Evolutionary conservation across 2,888 invertebrate species (phyloP), one percentile per base, ranked within the genome.

Genomic region (Pimpla rufipes): DNA sequence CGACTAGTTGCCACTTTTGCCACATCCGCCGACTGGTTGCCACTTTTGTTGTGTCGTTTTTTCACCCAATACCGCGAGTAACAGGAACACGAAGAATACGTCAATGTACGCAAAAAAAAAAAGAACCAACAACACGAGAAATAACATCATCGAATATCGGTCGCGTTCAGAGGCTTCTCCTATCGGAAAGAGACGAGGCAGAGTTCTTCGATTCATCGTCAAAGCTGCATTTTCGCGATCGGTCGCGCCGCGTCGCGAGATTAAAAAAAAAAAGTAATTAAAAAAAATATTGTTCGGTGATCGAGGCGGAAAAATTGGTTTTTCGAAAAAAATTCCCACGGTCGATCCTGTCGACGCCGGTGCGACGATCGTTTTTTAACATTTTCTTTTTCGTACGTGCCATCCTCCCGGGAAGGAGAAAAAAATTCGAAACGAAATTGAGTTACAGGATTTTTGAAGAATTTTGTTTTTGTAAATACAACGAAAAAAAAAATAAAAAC

Each of bases 141-240:
- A 59, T 45, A 68, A 64, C 21, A 62, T 40, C 47, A 71, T 70
- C 47, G 75, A 66, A 79, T 88, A 59, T 59, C 57, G 57, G 35
- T 59, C 57, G 57, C n/a, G 57, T 35, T 59, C 57, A 59, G 85
- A 91, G 89, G 89, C 91, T 90, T 90, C 89, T 90, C 88, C 89
- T 88, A 90, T 90, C 89, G 89, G 90, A 89, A 90, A 88, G 88
- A 90, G 88, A 90, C 88, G 90, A 90, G 18, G 21, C 5, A 47
- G 35, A 50, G 16, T 16, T 62, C 18, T 23, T 50, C 73, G 89
- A 92, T 92, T 92, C 92, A 93, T 92, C 91, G 90, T 92, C 89
- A 91, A 90, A 92, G 91, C 91, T 91, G 90, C 89, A 92, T 90
- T 90, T 90, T 89, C 90, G 64, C 88, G 89, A 89, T 89, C 21